Percentiles rank a stretch among this genome's conserved stretches.
phyloP scores from a whole-genome alignment of 2,113 vertebrate species.

The Leptobrachium leishanense region DNA sequence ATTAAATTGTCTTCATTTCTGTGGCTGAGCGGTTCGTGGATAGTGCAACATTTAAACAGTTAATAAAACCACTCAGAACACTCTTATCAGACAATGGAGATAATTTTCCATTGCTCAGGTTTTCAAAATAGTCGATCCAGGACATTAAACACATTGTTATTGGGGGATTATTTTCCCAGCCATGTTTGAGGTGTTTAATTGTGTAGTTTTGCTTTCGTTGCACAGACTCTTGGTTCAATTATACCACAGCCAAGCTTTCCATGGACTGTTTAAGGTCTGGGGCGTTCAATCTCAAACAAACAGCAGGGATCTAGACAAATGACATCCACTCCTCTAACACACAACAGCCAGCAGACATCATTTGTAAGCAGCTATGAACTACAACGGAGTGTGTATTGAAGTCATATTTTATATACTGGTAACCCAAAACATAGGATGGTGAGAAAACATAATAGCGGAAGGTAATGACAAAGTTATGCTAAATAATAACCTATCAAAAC shows the following conservation, averaged over 20 bases:
- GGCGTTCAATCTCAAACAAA: slow-evolving; percentile 14
- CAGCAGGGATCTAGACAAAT: slow-evolving; percentile 28
- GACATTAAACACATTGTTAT: slow-evolving; percentile 19
- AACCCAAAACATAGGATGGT: background rate
- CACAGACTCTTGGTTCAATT: background rate
- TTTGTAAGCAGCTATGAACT: background rate
- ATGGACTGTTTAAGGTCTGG: slow-evolving; percentile 1
- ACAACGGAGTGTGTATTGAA: slow-evolving; percentile 1
- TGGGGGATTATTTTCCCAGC: slow-evolving; percentile 10
- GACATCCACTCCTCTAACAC: slow-evolving; percentile 25
- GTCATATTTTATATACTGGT: background rate
- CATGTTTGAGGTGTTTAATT: slow-evolving; percentile 27
- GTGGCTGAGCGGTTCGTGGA: background rate
- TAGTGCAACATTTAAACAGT: slow-evolving; percentile 15
- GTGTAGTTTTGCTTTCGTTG: slow-evolving; percentile 17
- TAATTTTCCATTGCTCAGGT: slow-evolving; percentile 23
- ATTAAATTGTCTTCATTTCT: background rate
- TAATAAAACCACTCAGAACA: slow-evolving; percentile 19
- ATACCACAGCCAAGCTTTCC: background rate
- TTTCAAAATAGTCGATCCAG: slow-evolving; percentile 20
- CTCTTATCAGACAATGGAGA: slow-evolving; percentile 7
- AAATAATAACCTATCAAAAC: background rate
- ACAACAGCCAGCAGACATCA: slow-evolving; percentile 11
- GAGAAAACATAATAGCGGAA: background rate
- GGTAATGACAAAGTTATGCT: background rate